These are phyloP conservation scores for Trematomus bernacchii DNA, from an alignment of 2,797 vertebrate genomes.

Conservation along the genomic window DNA sequence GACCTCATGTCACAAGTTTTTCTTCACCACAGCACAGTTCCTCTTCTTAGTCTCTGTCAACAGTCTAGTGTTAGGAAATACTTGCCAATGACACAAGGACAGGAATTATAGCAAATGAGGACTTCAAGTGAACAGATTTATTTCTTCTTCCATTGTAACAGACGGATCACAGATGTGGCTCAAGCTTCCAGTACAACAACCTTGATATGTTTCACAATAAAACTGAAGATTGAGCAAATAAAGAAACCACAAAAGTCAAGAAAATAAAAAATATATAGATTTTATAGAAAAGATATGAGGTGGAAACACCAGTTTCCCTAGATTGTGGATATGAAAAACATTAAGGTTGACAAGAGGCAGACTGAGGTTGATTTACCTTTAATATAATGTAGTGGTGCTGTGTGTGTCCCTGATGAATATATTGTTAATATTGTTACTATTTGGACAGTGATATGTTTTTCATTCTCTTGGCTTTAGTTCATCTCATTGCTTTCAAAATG, in stretches of 20 bases:
- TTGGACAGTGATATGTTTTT: slow-evolving; percentile 30
- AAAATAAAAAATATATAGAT: background rate
- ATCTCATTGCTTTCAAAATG: slow-evolving; percentile 42
- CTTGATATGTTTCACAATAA: slow-evolving; percentile 1
- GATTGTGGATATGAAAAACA: slow-evolving; percentile 19
- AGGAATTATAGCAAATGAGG: background rate
- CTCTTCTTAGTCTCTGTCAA: slow-evolving; percentile 19
- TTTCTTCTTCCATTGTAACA: background rate
- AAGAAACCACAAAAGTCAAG: slow-evolving; percentile 2
- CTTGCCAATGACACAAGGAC: background rate
- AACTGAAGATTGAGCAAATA: background rate
- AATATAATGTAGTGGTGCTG: slow-evolving; percentile 9
- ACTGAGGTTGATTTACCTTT: slow-evolving; percentile 33
- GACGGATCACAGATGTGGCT: slow-evolving; percentile 4
- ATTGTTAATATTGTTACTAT: slow-evolving; percentile 19
- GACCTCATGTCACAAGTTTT: slow-evolving; percentile 1
- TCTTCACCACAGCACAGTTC: slow-evolving; percentile 32
- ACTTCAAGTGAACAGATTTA: slow-evolving; percentile 35
- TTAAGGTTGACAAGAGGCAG: slow-evolving; percentile 27
- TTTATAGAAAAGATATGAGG: background rate
- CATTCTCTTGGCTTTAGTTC: slow-evolving; percentile 40
- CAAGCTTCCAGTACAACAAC: background rate
- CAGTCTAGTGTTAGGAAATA: slow-evolving; percentile 10
- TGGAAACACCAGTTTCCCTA: slow-evolving; percentile 2
- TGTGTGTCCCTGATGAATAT: slow-evolving; percentile 41